A percentile compares a stretch with the other conserved stretches of the same genome.
Conservation (phyloP, 2,888 invertebrate genomes). For the Acanthoscelides obtectus region DNA sequence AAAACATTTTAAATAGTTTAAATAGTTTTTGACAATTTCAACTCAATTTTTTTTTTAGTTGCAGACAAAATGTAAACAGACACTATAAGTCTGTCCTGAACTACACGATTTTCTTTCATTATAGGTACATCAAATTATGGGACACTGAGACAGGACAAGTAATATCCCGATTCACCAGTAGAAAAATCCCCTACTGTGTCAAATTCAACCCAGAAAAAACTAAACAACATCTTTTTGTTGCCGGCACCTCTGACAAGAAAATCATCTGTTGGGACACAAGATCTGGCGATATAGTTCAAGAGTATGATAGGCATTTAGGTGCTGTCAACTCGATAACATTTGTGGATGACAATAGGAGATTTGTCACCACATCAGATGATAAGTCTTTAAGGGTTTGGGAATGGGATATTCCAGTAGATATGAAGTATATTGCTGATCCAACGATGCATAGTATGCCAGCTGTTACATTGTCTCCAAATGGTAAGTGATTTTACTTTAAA, state of each 20-base stretch:
- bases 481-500: conserved; percentile 39
- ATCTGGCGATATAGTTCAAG: conserved; percentile 56
- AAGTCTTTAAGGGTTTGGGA: conserved; percentile 99
- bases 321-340: conserved; percentile 99
- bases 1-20: too few relatives aligned
- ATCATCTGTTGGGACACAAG: conserved; percentile 98
- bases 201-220: conserved; percentile 97
- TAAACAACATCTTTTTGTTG: conserved; percentile 96
- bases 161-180: conserved; percentile 82
- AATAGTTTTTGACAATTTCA: background rate
- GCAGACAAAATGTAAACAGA: too few relatives aligned
- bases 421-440: conserved; percentile 99
- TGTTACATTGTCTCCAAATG: conserved; percentile 91
- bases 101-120: conserved; percentile 28
- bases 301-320: conserved; percentile 86
- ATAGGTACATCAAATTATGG: conserved; percentile 90
- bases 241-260: conserved; percentile 98
- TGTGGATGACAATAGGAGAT: conserved; percentile 95
- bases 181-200: conserved; percentile 96
- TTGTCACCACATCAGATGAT: conserved; percentile 98
- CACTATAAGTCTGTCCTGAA: too few relatives aligned
- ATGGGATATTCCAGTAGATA: conserved; percentile 98
- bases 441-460: conserved; percentile 99
- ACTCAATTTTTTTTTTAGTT: conserved; percentile 8
- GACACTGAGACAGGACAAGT: conserved; percentile 96